Evolutionary conservation across 2,888 invertebrate species (phyloP).

Genomic region (Neelides folsomi): DNA sequence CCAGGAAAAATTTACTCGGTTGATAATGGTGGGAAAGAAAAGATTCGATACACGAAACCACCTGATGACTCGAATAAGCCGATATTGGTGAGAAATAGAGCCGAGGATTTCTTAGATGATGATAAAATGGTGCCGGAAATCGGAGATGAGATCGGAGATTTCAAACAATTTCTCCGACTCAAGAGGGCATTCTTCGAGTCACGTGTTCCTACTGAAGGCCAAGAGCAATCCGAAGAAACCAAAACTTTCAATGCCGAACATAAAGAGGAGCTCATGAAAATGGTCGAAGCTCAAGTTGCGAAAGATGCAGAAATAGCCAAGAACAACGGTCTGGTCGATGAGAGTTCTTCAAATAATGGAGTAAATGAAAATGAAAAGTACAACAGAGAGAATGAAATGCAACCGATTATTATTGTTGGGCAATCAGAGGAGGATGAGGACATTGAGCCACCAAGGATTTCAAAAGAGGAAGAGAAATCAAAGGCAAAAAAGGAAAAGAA

Average conservation of each 20-base stretch:
- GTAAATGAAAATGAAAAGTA: neutral
- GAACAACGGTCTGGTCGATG: neutral
- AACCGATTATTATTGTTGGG: neutral
- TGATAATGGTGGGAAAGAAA: too few relatives aligned
- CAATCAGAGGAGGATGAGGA: neutral
- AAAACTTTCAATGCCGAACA: neutral
- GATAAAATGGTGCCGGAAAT: too few relatives aligned
- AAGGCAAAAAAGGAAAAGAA: conserved; percentile 3
- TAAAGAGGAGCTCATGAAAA: neutral
- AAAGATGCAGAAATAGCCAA: neutral
- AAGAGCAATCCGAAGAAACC: too few relatives aligned
- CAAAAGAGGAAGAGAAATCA: neutral
- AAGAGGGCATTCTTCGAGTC: too few relatives aligned
- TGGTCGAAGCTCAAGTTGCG: neutral
- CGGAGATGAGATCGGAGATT: too few relatives aligned
- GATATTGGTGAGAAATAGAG: too few relatives aligned
- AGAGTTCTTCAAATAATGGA: neutral
- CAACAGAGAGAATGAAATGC: conserved; percentile 9
- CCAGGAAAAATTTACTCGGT: neutral
- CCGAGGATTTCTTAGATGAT: too few relatives aligned
- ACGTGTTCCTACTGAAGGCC: too few relatives aligned
- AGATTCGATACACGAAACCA: too few relatives aligned
- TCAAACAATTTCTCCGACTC: too few relatives aligned
- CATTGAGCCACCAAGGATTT: neutral
- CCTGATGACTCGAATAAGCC: too few relatives aligned